phyloP scores from a whole-genome alignment of 2,113 vertebrate species.

The Aramus guarauna region DNA sequence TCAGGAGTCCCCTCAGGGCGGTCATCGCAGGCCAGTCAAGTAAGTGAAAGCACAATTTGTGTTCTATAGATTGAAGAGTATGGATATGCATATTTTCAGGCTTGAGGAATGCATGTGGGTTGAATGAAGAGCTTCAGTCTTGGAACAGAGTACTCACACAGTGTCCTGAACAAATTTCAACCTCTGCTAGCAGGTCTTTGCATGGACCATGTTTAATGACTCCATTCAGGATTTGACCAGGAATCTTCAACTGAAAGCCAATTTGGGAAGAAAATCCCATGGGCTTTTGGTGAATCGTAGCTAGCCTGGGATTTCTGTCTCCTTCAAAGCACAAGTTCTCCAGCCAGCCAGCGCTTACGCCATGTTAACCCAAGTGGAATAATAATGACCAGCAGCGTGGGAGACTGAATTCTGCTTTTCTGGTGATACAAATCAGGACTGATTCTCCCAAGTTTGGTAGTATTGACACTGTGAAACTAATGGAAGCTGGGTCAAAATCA shows the following conservation, averaged over 20 bases:
- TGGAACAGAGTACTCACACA: neutral
- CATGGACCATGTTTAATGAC: fast-evolving
- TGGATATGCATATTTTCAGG: neutral
- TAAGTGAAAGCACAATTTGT: neutral
- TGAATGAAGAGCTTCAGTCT: neutral
- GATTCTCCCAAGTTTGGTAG: too few species aligned
- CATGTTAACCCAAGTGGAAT: neutral
- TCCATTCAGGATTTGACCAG: neutral
- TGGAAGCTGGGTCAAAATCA: neutral
- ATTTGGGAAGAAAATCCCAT: neutral
- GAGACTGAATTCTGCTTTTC: neutral
- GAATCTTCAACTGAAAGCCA: neutral
- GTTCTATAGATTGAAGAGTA: neutral
- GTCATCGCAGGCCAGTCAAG: neutral
- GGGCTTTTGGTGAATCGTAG: neutral
- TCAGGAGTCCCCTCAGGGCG: neutral
- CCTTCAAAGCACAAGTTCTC: neutral
- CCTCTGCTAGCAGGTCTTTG: neutral
- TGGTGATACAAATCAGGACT: neutral
- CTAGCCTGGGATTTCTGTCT: neutral
- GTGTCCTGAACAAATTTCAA: neutral
- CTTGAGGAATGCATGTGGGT: neutral
- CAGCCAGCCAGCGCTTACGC: fast-evolving
- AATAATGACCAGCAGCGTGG: neutral
- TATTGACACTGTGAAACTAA: neutral